Evolutionary conservation across 2,888 invertebrate genomes (phyloP), one percentile per base, ranked within the genome.

Genomic region (Sicus ferrugineus): DNA sequence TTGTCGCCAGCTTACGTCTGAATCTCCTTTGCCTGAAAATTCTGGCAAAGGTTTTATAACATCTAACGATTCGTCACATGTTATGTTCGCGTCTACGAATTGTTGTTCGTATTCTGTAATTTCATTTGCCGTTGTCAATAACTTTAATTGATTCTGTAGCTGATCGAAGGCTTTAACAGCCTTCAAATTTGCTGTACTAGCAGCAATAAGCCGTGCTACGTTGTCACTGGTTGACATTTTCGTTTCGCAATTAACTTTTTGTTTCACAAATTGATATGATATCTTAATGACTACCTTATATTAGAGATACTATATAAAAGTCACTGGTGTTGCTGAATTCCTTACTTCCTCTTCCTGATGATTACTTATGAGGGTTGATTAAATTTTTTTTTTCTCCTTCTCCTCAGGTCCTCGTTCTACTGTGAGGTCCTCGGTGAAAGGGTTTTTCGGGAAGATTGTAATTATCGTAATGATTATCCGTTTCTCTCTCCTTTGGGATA

Each of bases 1-100:
- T 34, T 72, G 52, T 28, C 72, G 62, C 72, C 72, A 72, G 31
- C 67, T 64, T 4, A 70, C 72, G 26, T 72, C 70, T 5, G 52
- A n/a, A 26, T 14, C 50, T 34, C 11, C 14, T 19, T 62, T 67
- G 2, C 71, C 68, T 30, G n/a, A 3, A 54, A 69, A 71, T 48
- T 56, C 65, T 30, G 67, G 64, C 16, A 70, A 16, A 1, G 67
- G 67, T 63, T 67, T 70, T 2, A 63, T 63, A 21, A 56, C 48
- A 14, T 70, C 67, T 38, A 63, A 28, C 16, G 26, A 9, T 42
- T 63, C 64, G 16, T 74, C 16, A 48, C 48, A 48, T 11, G 6
- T 11, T 48, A 48, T n/a, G 16, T 48, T 48, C 3, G 6, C 16
- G 14, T n/a, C 2, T n/a, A 48, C n/a, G 11, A 6, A n/a, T 6